These are phyloP conservation scores for Cossypha polioptera DNA, from an alignment of 2,797 vertebrate species.

Conservation along the genomic window DNA sequence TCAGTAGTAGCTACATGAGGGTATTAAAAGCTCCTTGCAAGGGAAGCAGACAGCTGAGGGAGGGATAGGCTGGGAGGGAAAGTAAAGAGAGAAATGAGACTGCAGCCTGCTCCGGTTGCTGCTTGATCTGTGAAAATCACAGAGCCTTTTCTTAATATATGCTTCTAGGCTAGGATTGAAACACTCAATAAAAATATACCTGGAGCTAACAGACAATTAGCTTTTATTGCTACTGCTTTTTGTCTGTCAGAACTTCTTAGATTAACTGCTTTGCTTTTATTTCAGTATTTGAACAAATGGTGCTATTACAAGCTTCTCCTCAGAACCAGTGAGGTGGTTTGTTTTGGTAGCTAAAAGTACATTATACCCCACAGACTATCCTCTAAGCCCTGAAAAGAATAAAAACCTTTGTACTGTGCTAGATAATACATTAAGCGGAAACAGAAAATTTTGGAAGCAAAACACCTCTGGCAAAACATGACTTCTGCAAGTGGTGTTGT, in stretches of 20 bases:
- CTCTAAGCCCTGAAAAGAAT: slow-evolving; percentile 9
- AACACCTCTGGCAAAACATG: not conserved
- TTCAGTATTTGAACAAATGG: slow-evolving; percentile 51
- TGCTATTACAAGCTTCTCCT: slow-evolving; percentile 23
- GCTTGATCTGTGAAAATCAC: slow-evolving; percentile 9
- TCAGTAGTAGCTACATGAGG: not conserved
- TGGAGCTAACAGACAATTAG: slow-evolving; percentile 64
- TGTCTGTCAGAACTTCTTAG: slow-evolving; percentile 45
- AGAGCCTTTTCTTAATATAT: slow-evolving; percentile 19
- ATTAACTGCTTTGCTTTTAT: slow-evolving; percentile 53
- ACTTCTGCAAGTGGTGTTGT: not conserved
- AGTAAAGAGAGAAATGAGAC: not conserved
- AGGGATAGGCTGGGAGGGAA: not conserved
- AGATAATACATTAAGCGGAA: not conserved
- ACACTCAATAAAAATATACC: slow-evolving; percentile 57
- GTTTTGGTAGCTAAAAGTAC: slow-evolving; percentile 50
- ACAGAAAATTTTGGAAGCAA: not conserved
- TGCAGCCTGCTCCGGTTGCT: not conserved
- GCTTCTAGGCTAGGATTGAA: slow-evolving; percentile 38
- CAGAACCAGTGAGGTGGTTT: slow-evolving; percentile 50
- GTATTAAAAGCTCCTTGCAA: not conserved
- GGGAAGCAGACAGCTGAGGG: not conserved
- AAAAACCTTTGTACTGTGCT: slow-evolving; percentile 7
- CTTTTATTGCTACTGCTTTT: slow-evolving; percentile 57
- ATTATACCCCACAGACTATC: slow-evolving; percentile 42